phyloP scores from a whole-genome alignment of 2,113 vertebrate species.

The Cyanoderma ruficeps region DNA sequence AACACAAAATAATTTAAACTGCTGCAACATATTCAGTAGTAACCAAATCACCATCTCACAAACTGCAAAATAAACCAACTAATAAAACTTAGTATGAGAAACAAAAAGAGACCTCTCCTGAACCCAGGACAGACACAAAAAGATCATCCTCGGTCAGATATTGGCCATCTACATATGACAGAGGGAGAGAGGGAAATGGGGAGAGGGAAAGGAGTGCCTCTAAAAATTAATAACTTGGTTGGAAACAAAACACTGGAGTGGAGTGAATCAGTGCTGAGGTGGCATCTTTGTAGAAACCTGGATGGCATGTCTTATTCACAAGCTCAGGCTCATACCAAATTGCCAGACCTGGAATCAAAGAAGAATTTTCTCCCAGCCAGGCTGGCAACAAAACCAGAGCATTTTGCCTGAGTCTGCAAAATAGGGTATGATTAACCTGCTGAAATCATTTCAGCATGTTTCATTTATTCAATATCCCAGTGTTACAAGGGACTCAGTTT shows the following conservation, averaged over 20 bases:
- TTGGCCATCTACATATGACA: background rate
- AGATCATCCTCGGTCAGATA: background rate
- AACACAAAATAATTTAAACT: background rate
- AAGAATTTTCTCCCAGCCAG: background rate
- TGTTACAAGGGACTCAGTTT: background rate
- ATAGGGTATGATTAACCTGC: background rate
- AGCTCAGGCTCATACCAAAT: slow-evolving; percentile 11
- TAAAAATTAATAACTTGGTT: background rate
- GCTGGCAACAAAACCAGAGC: background rate
- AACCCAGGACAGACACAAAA: background rate
- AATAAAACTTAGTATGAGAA: background rate
- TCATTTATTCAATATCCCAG: background rate
- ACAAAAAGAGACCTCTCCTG: background rate
- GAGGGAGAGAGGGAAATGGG: background rate
- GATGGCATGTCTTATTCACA: background rate
- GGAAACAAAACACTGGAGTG: background rate
- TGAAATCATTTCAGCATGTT: background rate
- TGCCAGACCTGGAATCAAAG: background rate
- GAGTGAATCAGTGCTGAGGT: slow-evolving; percentile 52
- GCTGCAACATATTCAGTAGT: background rate
- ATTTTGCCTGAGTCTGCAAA: background rate
- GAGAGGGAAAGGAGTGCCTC: background rate
- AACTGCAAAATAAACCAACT: background rate
- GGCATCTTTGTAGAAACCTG: slow-evolving; percentile 26
- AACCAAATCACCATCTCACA: background rate